Evolutionary conservation across 1,140 invertebrate genomes (phyloP).

Genomic region (Ridgeia piscesae): DNA sequence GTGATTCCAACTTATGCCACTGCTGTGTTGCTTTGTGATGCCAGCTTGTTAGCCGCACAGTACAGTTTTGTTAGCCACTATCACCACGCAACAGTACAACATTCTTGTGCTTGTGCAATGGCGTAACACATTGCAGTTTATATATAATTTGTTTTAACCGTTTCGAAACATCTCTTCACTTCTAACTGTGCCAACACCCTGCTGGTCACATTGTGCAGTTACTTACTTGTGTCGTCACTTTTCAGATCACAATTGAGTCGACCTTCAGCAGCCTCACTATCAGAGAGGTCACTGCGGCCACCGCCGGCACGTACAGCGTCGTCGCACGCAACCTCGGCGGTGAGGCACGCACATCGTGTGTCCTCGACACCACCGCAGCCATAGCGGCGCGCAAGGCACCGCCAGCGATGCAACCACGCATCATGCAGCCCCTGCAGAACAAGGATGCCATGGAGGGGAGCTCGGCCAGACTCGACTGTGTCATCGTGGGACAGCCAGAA

Average conservation of each 20-base stretch:
- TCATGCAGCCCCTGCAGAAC: slow-evolving; percentile 73
- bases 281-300: slow-evolving; percentile 93
- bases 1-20: no score
- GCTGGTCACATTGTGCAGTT: no score
- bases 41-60: no score
- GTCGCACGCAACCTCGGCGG: slow-evolving; percentile 94
- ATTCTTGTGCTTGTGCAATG: no score
- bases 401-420: slow-evolving; percentile 66
- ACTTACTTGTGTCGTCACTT: neutral
- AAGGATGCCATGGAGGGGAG: slow-evolving; percentile 63
- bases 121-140: no score
- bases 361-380: slow-evolving; percentile 34
- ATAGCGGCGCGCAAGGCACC: slow-evolving; percentile 30
- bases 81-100: no score
- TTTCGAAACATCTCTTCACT: no score
- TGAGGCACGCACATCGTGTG: slow-evolving; percentile 53
- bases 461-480: slow-evolving; percentile 56
- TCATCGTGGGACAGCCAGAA: slow-evolving; percentile 59
- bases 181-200: no score
- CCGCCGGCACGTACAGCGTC: slow-evolving; percentile 93
- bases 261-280: slow-evolving; percentile 73
- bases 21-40: no score
- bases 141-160: no score
- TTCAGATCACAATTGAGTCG: slow-evolving; percentile 16
- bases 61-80: no score